A percentile compares a stretch with the other conserved stretches of the same genome.
Conservation (phyloP, 2,888 invertebrate genomes). For the Dysmachus trigonus region DNA sequence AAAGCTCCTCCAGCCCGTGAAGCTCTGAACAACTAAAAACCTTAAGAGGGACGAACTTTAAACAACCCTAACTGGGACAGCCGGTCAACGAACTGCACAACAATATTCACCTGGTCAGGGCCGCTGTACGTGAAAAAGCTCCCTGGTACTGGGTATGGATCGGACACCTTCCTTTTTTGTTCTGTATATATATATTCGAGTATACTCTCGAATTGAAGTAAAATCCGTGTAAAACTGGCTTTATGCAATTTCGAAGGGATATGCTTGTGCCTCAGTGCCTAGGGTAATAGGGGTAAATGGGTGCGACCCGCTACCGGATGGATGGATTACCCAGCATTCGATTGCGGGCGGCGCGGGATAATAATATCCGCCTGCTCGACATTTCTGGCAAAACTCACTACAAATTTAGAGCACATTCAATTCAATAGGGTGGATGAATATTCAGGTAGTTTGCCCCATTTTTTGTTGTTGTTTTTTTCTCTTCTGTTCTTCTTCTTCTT, state of each 20-base stretch:
- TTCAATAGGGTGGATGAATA: constrained; percentile 30
- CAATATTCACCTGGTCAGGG: constrained; percentile 48
- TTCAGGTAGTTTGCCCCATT: constrained; percentile 24
- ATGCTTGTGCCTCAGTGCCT: not conserved
- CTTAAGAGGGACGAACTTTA: constrained; percentile 10
- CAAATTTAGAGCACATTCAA: constrained; percentile 19
- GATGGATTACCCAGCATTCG: not conserved
- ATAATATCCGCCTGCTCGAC: constrained; percentile 3
- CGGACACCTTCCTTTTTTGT: not conserved
- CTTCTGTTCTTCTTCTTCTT: no score
- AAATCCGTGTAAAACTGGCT: constrained; percentile 10
- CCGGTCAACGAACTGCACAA: constrained; percentile 47
- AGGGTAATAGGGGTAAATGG: not conserved
- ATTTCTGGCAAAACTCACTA: not conserved
- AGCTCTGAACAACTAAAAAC: not conserved
- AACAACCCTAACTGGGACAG: constrained; percentile 44
- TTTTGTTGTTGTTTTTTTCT: not conserved
- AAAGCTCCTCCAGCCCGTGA: not conserved
- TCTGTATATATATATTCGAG: no score
- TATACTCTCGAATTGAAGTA: not conserved
- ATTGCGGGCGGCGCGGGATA: constrained; percentile 6
- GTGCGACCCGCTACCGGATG: not conserved
- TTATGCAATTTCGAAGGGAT: constrained; percentile 20
- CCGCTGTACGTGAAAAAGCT: constrained; percentile 46
- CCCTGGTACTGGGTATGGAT: not conserved